Percentiles rank a stretch among this genome's conserved stretches.
phyloP scores from a whole-genome alignment of 1,140 invertebrate species.

The Probaryconus sp. region DNA sequence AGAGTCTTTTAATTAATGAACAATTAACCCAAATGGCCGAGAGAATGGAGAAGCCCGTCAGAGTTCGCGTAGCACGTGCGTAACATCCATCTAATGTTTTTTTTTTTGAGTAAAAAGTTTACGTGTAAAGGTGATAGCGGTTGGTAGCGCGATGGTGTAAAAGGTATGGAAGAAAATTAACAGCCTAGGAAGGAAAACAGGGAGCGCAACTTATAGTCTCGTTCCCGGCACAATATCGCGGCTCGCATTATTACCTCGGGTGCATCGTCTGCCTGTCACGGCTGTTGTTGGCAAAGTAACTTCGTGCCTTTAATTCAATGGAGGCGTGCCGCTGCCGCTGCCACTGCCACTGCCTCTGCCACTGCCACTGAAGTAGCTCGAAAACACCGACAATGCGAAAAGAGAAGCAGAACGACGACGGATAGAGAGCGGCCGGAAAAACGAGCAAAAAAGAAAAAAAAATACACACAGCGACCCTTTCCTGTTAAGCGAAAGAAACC shows the following conservation, averaged over 20 bases:
- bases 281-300: constrained; percentile 43
- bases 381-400: constrained; percentile 17
- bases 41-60: too few species aligned
- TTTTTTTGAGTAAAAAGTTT: background rate
- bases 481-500: background rate
- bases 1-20: too few species aligned
- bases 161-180: constrained; percentile 3
- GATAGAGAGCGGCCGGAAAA: background rate
- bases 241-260: constrained; percentile 20
- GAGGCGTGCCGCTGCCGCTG: constrained; percentile 29
- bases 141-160: background rate
- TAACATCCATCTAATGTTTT: too few species aligned
- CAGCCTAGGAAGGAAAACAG: constrained; percentile 1
- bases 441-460: background rate
- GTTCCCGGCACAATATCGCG: constrained; percentile 28
- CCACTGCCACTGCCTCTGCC: too few species aligned
- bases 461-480: background rate
- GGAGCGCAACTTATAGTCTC: constrained; percentile 1
- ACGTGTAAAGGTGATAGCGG: background rate
- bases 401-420: background rate
- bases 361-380: constrained; percentile 27
- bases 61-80: too few species aligned
- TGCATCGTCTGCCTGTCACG: constrained; percentile 43
- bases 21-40: too few species aligned
- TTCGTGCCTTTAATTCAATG: constrained; percentile 40